phyloP scores from a whole-genome alignment of 2,888 invertebrate genomes.

The Neuroscelio doddi region DNA sequence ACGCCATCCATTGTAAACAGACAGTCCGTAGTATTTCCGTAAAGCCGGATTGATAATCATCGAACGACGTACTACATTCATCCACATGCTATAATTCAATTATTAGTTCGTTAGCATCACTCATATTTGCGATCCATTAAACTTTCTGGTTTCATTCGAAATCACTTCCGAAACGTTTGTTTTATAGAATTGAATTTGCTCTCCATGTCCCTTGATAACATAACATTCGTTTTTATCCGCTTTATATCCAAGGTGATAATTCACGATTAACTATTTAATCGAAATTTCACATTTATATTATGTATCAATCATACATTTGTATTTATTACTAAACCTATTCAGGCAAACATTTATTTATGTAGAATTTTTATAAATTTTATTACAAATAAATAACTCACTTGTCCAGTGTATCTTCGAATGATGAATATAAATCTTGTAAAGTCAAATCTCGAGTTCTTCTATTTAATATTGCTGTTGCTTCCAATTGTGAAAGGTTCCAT shows the following conservation, averaged over 20 bases:
- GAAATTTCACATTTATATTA: too few relatives aligned
- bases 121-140: slow-evolving; percentile 34
- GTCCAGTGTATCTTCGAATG: slow-evolving; percentile 61
- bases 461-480: slow-evolving; percentile 57
- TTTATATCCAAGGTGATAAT: background rate
- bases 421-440: slow-evolving; percentile 60
- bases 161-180: slow-evolving; percentile 28
- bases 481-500: slow-evolving; percentile 64
- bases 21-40: slow-evolving; percentile 15
- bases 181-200: slow-evolving; percentile 23
- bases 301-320: too few relatives aligned
- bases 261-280: too few relatives aligned
- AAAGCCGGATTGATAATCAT: slow-evolving; percentile 25
- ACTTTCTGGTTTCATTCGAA: slow-evolving; percentile 26
- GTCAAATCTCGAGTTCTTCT: slow-evolving; percentile 57
- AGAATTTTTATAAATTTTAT: background rate
- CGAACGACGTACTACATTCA: slow-evolving; percentile 27
- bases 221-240: slow-evolving; percentile 13
- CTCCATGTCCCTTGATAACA: slow-evolving; percentile 2
- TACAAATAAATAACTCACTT: slow-evolving; percentile 57
- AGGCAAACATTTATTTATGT: too few relatives aligned
- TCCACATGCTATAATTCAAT: slow-evolving; percentile 26
- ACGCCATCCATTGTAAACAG: slow-evolving; percentile 18
- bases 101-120: slow-evolving; percentile 32
- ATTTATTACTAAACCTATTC: too few relatives aligned